Base-by-base conservation (phyloP, 1,140 invertebrate genomes). In the Drosophila murphyi region DNA sequence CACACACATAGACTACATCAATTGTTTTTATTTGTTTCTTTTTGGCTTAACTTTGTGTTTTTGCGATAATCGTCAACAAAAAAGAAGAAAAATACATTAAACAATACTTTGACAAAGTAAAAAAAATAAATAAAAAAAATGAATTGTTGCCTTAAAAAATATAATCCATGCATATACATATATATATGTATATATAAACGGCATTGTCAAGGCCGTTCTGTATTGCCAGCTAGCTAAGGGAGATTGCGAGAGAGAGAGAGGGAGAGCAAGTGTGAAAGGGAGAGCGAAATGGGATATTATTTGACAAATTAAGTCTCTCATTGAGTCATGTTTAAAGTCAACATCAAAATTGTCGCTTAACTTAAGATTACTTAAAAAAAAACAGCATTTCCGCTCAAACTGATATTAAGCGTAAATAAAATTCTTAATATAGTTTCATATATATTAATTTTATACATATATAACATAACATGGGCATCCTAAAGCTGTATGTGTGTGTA, bases 181-280 rank as follows among this genome's bases (percentile, higher is more conserved):
- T 0, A 12, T 12, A 12, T 12, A 12, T 12, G 41, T 52, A n/a
- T 70, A 45, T 57, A 74, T 29, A 74, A 50, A 35, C 20, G 72
- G 60, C 72, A 70, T 65, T 78, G 76, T 61, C 76, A 78, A 78
- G 76, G 76, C 75, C 67, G 61, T 60, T 64, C 47, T 39, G 34
- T 35, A 60, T 43, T 67, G 39, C n/a, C 56, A 37, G 43, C 28
- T 41, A 55, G 55, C 61, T 37, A 50, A 50, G 45, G 29, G 48
- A 37, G 35, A 54, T 20, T 20, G 20, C 20, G 60, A 34, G 29
- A 55, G 34, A 32, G 28, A 12, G 6, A 34, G 7, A 47, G 52
- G 6, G 41, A 10, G 10, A n/a, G 32, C 10, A 1, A n/a, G 39
- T 43, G 39, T n/a, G 10, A n/a, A 60, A 31, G 20, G 12, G 10